Evolutionary conservation across 2,797 vertebrate genomes (phyloP).

Genomic region (Gymnothorax javanicus): DNA sequence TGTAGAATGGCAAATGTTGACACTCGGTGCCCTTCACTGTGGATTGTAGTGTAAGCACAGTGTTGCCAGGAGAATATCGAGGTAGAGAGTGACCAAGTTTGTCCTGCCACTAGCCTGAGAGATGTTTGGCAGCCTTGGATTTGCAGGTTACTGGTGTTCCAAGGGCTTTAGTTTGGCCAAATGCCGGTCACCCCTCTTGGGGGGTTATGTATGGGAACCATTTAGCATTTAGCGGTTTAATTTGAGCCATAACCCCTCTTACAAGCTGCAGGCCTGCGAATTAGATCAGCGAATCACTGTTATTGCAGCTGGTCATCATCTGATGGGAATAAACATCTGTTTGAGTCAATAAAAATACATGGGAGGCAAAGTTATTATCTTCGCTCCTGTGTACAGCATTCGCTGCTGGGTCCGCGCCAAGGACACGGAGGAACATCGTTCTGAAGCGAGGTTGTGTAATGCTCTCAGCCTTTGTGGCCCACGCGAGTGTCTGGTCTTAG

Average conservation of each 20-base stretch:
- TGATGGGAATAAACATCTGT: neutral
- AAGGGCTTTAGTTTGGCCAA: neutral
- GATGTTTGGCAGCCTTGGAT: neutral
- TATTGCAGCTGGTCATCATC: neutral
- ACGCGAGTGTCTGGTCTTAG: neutral
- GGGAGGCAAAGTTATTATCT: neutral
- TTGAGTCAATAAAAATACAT: neutral
- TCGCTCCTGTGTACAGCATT: neutral
- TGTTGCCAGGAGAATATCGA: neutral
- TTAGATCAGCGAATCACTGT: neutral
- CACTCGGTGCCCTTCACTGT: neutral
- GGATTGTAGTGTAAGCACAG: neutral
- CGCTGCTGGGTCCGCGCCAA: neutral
- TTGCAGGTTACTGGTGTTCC: neutral
- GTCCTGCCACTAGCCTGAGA: neutral
- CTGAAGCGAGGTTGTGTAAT: neutral
- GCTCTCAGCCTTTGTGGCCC: neutral
- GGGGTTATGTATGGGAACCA: neutral
- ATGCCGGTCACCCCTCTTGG: neutral
- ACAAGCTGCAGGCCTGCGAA: neutral
- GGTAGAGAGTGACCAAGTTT: neutral
- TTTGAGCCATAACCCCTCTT: neutral
- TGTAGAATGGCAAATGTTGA: no score
- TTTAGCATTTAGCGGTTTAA: neutral
- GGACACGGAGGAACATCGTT: neutral